These are phyloP conservation scores for Bombylius discolor DNA, from an alignment of 2,888 invertebrate genomes.

Conservation along the genomic window DNA sequence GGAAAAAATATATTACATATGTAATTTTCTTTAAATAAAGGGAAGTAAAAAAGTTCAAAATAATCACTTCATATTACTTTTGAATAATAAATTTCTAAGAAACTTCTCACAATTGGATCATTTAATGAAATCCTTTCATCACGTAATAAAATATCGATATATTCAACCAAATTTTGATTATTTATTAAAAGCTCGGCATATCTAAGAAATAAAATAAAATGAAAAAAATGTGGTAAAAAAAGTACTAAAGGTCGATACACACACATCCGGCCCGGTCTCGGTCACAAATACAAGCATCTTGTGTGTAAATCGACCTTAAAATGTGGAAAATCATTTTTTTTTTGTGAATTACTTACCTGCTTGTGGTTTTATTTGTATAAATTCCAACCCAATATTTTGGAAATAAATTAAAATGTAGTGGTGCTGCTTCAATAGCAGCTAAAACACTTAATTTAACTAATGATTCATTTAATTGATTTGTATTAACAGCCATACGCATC, in stretches of 20 bases:
- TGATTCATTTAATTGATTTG: slow-evolving; percentile 73
- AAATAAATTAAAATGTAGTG: slow-evolving; percentile 76
- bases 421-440: slow-evolving; percentile 83
- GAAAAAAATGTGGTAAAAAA: too few relatives aligned
- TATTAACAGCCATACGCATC: slow-evolving; percentile 79
- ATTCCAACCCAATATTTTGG: slow-evolving; percentile 89
- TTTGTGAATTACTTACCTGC: slow-evolving; percentile 25
- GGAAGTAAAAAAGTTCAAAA: not conserved
- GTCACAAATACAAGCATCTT: too few relatives aligned
- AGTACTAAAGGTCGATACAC: too few relatives aligned
- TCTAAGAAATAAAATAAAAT: slow-evolving; percentile 36
- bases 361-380: slow-evolving; percentile 42
- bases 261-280: too few relatives aligned
- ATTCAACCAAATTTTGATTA: slow-evolving; percentile 75
- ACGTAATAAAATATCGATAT: slow-evolving; percentile 75
- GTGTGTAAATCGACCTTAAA: not conserved
- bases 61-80: slow-evolving; percentile 44
- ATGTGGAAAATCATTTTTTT: not conserved
- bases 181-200: slow-evolving; percentile 69
- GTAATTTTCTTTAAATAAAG: not conserved
- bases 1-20: not conserved
- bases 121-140: slow-evolving; percentile 79
- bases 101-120: slow-evolving; percentile 72
- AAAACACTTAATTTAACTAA: slow-evolving; percentile 76
- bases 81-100: slow-evolving; percentile 78